These are phyloP conservation scores for Apostichopus japonicus DNA, from an alignment of 35 echinoderm and acorn worm genomes.

Conservation along the genomic window DNA sequence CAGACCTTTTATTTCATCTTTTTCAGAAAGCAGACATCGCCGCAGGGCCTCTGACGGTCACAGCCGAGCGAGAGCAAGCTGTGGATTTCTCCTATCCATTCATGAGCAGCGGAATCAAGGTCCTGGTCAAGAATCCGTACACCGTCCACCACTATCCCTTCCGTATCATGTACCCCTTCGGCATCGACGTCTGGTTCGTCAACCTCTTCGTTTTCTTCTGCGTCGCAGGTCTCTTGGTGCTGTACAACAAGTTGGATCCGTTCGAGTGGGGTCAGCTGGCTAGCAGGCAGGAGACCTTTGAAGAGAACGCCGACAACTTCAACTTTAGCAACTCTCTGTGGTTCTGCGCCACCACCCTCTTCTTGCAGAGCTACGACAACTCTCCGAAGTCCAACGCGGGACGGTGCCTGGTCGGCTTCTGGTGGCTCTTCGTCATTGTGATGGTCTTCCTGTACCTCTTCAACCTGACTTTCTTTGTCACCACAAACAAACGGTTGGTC, in stretches of 20 bases:
- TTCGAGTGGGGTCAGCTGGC: slow-evolving; percentile 91
- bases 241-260: slow-evolving; percentile 89
- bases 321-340: slow-evolving; percentile 92
- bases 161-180: slow-evolving; percentile 88
- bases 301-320: slow-evolving; percentile 90
- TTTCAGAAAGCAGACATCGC: slow-evolving; percentile 98
- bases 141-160: slow-evolving; percentile 81
- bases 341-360: slow-evolving; percentile 86
- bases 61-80: slow-evolving; percentile 72
- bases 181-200: slow-evolving; percentile 93
- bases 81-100: slow-evolving; percentile 95
- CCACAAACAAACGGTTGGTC: slow-evolving; percentile 77
- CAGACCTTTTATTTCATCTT: too few relatives aligned
- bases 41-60: slow-evolving; percentile 89
- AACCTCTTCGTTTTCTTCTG: slow-evolving; percentile 85
- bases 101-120: slow-evolving; percentile 87
- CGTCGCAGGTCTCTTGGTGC: slow-evolving; percentile 67
- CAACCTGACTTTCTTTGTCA: slow-evolving; percentile 90
- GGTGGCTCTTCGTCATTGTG: slow-evolving; percentile 93
- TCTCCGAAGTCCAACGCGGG: slow-evolving; percentile 88
- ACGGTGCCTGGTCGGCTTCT: slow-evolving; percentile 81
- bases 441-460: slow-evolving; percentile 96
- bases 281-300: slow-evolving; percentile 77
- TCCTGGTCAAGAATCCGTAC: slow-evolving; percentile 87
- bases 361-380: slow-evolving; percentile 91